Evolutionary conservation across 2,888 invertebrate species (phyloP).

Genomic region (Conistra vaccinii): DNA sequence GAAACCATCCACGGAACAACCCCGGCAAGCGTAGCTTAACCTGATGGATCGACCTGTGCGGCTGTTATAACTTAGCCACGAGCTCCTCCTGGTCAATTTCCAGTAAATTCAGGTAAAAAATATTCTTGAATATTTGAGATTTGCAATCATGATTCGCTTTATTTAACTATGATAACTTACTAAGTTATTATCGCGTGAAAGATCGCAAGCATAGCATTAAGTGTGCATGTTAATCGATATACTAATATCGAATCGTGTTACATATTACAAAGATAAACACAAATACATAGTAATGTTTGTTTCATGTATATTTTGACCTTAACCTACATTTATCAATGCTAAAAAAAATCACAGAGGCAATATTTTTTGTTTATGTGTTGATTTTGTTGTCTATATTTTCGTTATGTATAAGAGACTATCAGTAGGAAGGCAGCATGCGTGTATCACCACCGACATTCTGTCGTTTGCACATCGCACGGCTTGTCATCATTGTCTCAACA

Average conservation of each 20-base stretch:
- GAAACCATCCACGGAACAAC: too few species aligned
- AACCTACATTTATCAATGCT: background rate
- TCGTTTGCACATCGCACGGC: conserved; percentile 79
- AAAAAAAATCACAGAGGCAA: background rate
- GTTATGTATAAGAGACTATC: conserved; percentile 65
- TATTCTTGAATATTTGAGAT: too few species aligned
- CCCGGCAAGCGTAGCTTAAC: too few species aligned
- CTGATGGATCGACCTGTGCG: too few species aligned
- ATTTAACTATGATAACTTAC: too few species aligned
- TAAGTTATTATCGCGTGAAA: too few species aligned
- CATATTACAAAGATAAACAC: background rate
- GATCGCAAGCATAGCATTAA: too few species aligned
- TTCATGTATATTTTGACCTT: conserved; percentile 15
- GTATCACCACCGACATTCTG: conserved; percentile 79
- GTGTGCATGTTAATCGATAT: background rate
- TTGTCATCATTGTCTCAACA: conserved; percentile 75
- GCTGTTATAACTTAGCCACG: too few species aligned
- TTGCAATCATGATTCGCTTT: too few species aligned
- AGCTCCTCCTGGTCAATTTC: too few species aligned
- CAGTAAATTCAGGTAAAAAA: too few species aligned
- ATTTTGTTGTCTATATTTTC: background rate
- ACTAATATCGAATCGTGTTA: background rate
- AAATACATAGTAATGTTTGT: conserved; percentile 16
- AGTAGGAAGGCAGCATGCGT: conserved; percentile 85
- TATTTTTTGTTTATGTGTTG: background rate